phyloP scores from a whole-genome alignment of 2,797 vertebrate species.

The Chromobotia macracanthus region DNA sequence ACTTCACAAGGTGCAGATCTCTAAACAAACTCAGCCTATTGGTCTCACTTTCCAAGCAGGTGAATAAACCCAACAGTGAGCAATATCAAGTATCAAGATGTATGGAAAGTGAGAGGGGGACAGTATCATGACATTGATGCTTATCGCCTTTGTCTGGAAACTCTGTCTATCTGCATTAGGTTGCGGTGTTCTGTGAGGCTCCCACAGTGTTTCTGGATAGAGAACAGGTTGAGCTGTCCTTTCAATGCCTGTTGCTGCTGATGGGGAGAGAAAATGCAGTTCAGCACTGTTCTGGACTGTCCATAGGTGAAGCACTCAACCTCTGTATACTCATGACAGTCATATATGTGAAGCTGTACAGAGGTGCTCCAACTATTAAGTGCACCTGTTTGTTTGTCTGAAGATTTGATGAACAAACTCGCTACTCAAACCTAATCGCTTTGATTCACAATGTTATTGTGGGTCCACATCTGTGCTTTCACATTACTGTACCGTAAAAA shows the following conservation, averaged over 20 bases:
- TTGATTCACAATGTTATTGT: slow-evolving; percentile 12
- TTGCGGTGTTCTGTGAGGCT: slow-evolving; percentile 69
- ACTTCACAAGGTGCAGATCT: slow-evolving; percentile 66
- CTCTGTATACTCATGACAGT: not conserved
- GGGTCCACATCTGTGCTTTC: slow-evolving; percentile 64
- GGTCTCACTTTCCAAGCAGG: slow-evolving; percentile 72
- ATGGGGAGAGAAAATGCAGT: slow-evolving; percentile 76
- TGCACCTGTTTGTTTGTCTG: slow-evolving; percentile 31
- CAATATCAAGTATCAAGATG: not conserved
- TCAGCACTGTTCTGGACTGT: slow-evolving; percentile 65
- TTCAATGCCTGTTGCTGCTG: slow-evolving; percentile 72
- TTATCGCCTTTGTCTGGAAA: slow-evolving; percentile 25
- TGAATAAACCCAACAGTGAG: slow-evolving; percentile 52
- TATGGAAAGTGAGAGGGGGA: slow-evolving; percentile 2
- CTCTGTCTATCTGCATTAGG: slow-evolving; percentile 59
- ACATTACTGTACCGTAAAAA: slow-evolving; percentile 66
- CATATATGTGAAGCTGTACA: not conserved
- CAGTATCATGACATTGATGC: slow-evolving; percentile 11
- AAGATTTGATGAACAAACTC: slow-evolving; percentile 73
- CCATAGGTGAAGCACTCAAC: slow-evolving; percentile 68
- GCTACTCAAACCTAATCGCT: too few species aligned
- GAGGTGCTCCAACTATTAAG: not conserved
- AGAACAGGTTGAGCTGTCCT: slow-evolving; percentile 21
- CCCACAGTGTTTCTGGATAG: slow-evolving; percentile 48
- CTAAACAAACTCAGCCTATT: slow-evolving; percentile 58